A percentile compares a stretch with the other conserved stretches of the same genome.
These are phyloP conservation scores for Poliocrania exsul DNA, from an alignment of 2,797 vertebrate genomes.

Conservation along the genomic window DNA sequence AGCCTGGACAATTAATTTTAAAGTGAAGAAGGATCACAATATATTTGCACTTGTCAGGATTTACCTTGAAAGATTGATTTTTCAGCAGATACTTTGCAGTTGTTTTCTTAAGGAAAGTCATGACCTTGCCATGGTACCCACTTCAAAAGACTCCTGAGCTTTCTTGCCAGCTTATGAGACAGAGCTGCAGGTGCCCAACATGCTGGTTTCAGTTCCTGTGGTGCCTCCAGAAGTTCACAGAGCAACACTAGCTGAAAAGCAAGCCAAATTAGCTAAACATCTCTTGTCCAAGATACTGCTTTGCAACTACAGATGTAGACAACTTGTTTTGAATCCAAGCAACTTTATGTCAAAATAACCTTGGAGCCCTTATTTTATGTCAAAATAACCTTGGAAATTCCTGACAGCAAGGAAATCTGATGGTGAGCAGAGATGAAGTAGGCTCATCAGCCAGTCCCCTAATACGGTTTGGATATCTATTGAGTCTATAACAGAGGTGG, in stretches of 20 bases:
- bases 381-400: constrained; percentile 44
- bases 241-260: not conserved
- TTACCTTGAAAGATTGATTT: not conserved
- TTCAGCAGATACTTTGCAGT: not conserved
- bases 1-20: not conserved
- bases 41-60: not conserved
- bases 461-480: not conserved
- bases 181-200: not conserved
- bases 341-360: constrained; percentile 40
- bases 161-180: not conserved
- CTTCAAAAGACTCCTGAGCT: not conserved
- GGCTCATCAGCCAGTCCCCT: not conserved
- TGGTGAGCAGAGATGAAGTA: not conserved
- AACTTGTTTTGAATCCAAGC: constrained; percentile 18
- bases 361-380: constrained; percentile 20
- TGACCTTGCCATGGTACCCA: not conserved
- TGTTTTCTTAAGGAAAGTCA: not conserved
- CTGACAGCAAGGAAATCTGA: not conserved
- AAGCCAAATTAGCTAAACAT: constrained; percentile 1
- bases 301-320: not conserved
- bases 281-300: constrained; percentile 2
- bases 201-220: not conserved
- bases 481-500: not conserved
- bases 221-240: constrained; percentile 3
- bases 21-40: not conserved